Conservation (phyloP, 2,888 invertebrate genomes). For the Bedellia somnulentella region DNA sequence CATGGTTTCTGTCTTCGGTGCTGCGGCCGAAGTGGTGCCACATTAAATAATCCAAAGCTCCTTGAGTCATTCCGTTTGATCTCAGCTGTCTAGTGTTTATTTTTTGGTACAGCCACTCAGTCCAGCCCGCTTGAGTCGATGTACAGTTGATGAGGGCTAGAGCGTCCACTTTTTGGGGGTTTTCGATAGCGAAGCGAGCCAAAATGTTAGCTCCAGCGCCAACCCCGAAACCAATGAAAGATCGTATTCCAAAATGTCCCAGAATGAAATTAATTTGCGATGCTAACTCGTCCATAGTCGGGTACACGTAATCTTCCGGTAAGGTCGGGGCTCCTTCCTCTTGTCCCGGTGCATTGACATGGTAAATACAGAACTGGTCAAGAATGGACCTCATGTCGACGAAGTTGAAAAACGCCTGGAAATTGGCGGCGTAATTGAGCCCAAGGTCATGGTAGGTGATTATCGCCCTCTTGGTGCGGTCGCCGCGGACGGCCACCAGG, state of each 20-base stretch:
- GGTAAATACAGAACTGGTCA: constrained; percentile 96
- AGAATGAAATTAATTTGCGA: constrained; percentile 88
- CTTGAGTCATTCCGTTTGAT: constrained; percentile 89
- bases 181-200: constrained; percentile 83
- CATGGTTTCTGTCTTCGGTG: constrained; percentile 90
- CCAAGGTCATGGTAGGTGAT: constrained; percentile 99
- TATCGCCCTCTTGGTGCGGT: constrained; percentile 88
- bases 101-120: constrained; percentile 99
- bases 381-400: constrained; percentile 86
- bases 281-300: constrained; percentile 94
- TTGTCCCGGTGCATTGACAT: constrained; percentile 98
- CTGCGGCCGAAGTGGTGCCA: constrained; percentile 98
- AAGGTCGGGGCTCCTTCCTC: constrained; percentile 93
- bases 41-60: constrained; percentile 94
- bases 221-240: constrained; percentile 95
- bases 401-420: constrained; percentile 93
- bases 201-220: constrained; percentile 97
- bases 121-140: constrained; percentile 95
- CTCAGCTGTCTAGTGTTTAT: constrained; percentile 86
- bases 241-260: constrained; percentile 85
- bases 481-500: constrained; percentile 92
- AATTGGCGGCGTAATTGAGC: constrained; percentile 92
- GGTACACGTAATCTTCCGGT: constrained; percentile 87
- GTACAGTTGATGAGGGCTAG: constrained; percentile 92
- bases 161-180: constrained; percentile 88